Conservation (phyloP, 2,797 vertebrate genomes). For the Antennarius maculatus region DNA sequence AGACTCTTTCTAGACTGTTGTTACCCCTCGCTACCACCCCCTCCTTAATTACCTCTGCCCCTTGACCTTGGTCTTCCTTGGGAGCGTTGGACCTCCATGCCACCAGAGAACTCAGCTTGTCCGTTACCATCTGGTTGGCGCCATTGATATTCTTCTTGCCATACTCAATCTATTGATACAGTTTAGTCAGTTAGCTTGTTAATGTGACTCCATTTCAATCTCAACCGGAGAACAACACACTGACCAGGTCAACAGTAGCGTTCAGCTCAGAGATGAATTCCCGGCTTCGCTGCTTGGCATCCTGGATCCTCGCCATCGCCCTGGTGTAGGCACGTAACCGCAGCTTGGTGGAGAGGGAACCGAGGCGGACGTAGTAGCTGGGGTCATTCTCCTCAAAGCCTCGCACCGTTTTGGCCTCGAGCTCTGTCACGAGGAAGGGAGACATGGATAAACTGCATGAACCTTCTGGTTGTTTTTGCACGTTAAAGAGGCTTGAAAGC, state of each 20-base stretch:
- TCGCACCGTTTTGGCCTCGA: slow-evolving; percentile 80
- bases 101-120: slow-evolving; percentile 82
- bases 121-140: slow-evolving; percentile 87
- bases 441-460: background rate
- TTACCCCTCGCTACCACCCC: background rate
- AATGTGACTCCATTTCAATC: background rate
- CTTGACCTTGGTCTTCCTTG: slow-evolving; percentile 66
- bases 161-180: slow-evolving; percentile 86
- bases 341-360: slow-evolving; percentile 90
- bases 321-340: slow-evolving; percentile 86
- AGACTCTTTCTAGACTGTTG: too few relatives aligned
- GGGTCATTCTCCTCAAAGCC: slow-evolving; percentile 82
- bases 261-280: slow-evolving; percentile 88
- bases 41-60: slow-evolving; percentile 69
- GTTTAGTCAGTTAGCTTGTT: background rate
- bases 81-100: slow-evolving; percentile 81
- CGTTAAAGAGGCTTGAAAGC: background rate
- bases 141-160: slow-evolving; percentile 86
- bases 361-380: slow-evolving; percentile 89
- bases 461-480: background rate
- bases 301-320: slow-evolving; percentile 82
- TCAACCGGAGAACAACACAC: slow-evolving; percentile 42
- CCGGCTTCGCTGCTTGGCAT: slow-evolving; percentile 85
- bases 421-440: slow-evolving; percentile 72
- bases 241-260: slow-evolving; percentile 87